Evolutionary conservation across 1,140 invertebrate species (phyloP), one percentile per base, ranked within the genome.

Genomic region (Gryon sp.): DNA sequence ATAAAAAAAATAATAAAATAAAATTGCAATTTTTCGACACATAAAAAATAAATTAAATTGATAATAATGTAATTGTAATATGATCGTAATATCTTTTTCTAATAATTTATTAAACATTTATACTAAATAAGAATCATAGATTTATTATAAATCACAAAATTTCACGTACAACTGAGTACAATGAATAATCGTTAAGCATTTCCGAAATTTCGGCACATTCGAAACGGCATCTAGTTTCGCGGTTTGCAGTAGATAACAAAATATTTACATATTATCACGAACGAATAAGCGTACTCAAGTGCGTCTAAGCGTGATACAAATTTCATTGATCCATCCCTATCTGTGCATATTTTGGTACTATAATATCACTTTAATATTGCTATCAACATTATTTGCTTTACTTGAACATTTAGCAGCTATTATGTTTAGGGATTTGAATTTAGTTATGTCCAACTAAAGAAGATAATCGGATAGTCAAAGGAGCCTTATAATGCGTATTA

Each of bases 241-340:
- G 68, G 11, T 2, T 7, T 24, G 22, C 22, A 24, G 7, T 32
- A 84, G 87, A 88, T 87, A 88, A 86, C 85, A 77, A 79, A 83
- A 86, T 87, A 88, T 88, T 88, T 88, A 87, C 87, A 88, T 88
- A 88, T 87, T 87, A 88, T 87, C 87, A 80, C 79, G 45, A 34
- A 30, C 40, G 52, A 52, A 52, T 60, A 66, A 72, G 66, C 75
- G 62, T 66, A 52, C 57, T 57, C 55, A 68, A 77, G 75, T 62
- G 62, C 62, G 62, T 65, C 60, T 70, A 72, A 65, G 62, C 72
- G 72, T 75, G 60, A 55, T 66, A 68, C 60, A 69, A 63, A 73
- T 78, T 72, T 72, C 63, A 73, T 73, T 73, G 62, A 73, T 68
- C 74, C 60, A 50, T 34, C 34, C 57, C 57, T 76, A 76, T 69